A percentile compares a stretch with the other conserved stretches of the same genome.
phyloP scores from a whole-genome alignment of 2,888 invertebrate species.

The Coleophora flavipennella region DNA sequence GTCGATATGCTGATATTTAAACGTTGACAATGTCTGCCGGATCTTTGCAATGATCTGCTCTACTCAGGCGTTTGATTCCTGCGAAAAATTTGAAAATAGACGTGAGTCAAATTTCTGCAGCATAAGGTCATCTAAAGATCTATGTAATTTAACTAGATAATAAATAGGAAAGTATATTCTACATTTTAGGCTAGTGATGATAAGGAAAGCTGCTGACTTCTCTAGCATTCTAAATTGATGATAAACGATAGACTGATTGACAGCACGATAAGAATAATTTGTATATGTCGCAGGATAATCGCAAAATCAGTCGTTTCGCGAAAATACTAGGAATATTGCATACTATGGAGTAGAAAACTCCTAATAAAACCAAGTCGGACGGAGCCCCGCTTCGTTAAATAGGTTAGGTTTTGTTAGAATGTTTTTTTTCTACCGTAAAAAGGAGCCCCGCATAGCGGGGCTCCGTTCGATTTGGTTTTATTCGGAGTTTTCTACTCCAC shows the following conservation, averaged over 20 bases:
- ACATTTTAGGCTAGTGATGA: conserved; percentile 50
- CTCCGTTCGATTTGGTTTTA: no score
- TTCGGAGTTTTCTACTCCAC: no score
- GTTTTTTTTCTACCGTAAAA: no score
- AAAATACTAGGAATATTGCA: no score
- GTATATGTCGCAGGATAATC: no score
- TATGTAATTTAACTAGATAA: conserved; percentile 13
- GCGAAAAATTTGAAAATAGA: conserved; percentile 64
- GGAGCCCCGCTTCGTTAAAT: no score
- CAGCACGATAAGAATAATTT: conserved; percentile 39
- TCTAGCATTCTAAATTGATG: conserved; percentile 49
- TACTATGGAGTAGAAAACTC: no score
- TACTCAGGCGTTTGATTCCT: conserved; percentile 93
- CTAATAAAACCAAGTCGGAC: no score
- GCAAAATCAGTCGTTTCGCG: no score
- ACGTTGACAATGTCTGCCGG: conserved; percentile 83
- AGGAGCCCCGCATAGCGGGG: no score
- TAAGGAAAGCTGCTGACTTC: conserved; percentile 28
- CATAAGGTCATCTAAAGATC: conserved; percentile 21
- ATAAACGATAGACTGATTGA: conserved; percentile 36
- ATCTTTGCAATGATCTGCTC: conserved; percentile 89
- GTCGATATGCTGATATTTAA: conserved; percentile 77
- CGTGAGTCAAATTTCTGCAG: conserved; percentile 49
- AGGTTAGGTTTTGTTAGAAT: no score
- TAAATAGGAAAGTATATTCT: conserved; percentile 38